A percentile compares a stretch with the other conserved stretches of the same genome.
Conservation (phyloP, 2,888 invertebrate species). For the Halocaridina rubra region DNA sequence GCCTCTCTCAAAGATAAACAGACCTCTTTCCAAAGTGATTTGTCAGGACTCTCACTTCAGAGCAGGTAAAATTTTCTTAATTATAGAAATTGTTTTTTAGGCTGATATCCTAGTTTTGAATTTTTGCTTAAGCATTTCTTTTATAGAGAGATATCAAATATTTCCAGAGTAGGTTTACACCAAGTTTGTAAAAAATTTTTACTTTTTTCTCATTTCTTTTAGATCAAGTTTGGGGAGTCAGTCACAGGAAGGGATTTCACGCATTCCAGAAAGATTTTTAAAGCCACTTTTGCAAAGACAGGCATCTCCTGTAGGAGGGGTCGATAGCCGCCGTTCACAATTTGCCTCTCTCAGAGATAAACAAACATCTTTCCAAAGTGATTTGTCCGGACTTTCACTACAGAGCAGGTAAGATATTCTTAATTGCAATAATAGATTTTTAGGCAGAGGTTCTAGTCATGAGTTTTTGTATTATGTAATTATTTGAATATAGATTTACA, state of each 20-base stretch:
- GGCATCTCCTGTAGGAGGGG: conserved; percentile 2
- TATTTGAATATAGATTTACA: too few relatives aligned
- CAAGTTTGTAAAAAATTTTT: too few relatives aligned
- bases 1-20: conserved; percentile 48
- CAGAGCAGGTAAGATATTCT: conserved; percentile 35
- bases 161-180: too few relatives aligned
- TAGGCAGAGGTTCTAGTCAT: too few relatives aligned
- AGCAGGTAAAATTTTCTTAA: conserved; percentile 25
- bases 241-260: conserved; percentile 66
- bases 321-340: conserved; percentile 31
- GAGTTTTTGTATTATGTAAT: too few relatives aligned
- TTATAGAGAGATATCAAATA: too few relatives aligned
- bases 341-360: conserved; percentile 50
- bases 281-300: background rate
- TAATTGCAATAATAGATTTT: too few relatives aligned
- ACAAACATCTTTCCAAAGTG: conserved; percentile 50
- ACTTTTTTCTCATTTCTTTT: too few relatives aligned
- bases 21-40: conserved; percentile 48
- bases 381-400: conserved; percentile 42
- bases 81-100: too few relatives aligned
- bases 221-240: conserved; percentile 72
- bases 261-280: conserved; percentile 83
- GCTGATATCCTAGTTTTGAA: too few relatives aligned
- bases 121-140: too few relatives aligned
- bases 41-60: conserved; percentile 42